Conservation (phyloP, 2,113 vertebrate genomes). For the Tetrax tetrax region DNA sequence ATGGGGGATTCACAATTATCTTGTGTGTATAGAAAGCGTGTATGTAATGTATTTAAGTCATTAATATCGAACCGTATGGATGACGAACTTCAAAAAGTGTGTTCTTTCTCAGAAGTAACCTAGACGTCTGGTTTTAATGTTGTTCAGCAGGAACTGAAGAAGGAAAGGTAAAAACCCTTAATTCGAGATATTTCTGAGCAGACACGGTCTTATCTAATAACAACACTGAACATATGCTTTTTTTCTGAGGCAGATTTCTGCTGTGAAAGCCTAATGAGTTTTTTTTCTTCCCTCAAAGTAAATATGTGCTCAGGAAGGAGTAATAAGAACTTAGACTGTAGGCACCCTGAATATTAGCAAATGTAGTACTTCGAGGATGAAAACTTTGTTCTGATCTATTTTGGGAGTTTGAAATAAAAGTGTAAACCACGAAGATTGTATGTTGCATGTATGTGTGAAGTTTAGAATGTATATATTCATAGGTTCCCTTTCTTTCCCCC, state of each 20-base stretch:
- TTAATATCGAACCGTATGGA: not conserved
- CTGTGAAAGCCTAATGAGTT: not conserved
- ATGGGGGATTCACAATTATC: not conserved
- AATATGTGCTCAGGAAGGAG: not conserved
- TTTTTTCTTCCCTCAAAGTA: slow-evolving; percentile 19
- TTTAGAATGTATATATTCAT: slow-evolving; percentile 66
- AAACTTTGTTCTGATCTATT: not conserved
- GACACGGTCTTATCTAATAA: slow-evolving; percentile 41
- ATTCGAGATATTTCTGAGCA: slow-evolving; percentile 36
- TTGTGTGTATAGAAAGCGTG: not conserved
- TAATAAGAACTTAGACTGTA: not conserved
- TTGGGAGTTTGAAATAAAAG: not conserved
- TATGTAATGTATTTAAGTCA: not conserved
- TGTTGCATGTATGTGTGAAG: slow-evolving; percentile 48
- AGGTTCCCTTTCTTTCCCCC: slow-evolving; percentile 67
- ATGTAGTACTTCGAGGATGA: not conserved
- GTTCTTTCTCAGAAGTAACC: not conserved
- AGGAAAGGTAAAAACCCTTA: slow-evolving; percentile 3
- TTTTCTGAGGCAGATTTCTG: slow-evolving; percentile 27
- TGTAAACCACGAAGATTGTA: not conserved
- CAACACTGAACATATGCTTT: slow-evolving; percentile 8
- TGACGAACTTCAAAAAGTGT: slow-evolving; percentile 18
- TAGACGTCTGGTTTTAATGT: slow-evolving; percentile 19
- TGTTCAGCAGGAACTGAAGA: slow-evolving; percentile 13
- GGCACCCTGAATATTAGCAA: not conserved